Evolutionary conservation across 2,797 vertebrate genomes (phyloP).

Genomic region (Bucorvus abyssinicus): DNA sequence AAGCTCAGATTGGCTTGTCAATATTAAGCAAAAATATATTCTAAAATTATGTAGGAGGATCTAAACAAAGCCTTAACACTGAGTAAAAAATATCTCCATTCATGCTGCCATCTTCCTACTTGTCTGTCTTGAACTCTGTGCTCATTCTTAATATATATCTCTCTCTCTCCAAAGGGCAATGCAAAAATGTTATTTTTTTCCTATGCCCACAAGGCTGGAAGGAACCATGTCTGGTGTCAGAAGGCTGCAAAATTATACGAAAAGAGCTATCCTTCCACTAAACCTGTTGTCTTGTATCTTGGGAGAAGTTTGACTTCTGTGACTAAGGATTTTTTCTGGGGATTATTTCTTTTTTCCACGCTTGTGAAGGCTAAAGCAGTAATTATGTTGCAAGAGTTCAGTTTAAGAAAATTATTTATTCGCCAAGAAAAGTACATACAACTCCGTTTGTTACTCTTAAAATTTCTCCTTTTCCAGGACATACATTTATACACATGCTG

Average conservation of each 20-base stretch:
- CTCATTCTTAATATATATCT: neutral
- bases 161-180: neutral
- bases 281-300: neutral
- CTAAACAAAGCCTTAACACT: neutral
- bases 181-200: neutral
- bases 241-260: neutral
- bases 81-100: neutral
- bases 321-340: neutral
- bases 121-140: neutral
- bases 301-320: neutral
- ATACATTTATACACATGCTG: neutral
- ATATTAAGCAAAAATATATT: neutral
- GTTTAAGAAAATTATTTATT: neutral
- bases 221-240: neutral
- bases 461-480: neutral
- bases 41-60: neutral
- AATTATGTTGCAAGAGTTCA: neutral
- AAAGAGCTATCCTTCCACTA: neutral
- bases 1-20: neutral
- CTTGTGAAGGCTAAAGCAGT: neutral
- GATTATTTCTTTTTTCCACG: neutral
- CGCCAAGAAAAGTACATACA: neutral
- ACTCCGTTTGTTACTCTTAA: neutral
- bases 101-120: neutral
- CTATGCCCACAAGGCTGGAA: neutral